Conservation (phyloP, 2,113 vertebrate genomes). For the Rousettus leschenaultii region DNA sequence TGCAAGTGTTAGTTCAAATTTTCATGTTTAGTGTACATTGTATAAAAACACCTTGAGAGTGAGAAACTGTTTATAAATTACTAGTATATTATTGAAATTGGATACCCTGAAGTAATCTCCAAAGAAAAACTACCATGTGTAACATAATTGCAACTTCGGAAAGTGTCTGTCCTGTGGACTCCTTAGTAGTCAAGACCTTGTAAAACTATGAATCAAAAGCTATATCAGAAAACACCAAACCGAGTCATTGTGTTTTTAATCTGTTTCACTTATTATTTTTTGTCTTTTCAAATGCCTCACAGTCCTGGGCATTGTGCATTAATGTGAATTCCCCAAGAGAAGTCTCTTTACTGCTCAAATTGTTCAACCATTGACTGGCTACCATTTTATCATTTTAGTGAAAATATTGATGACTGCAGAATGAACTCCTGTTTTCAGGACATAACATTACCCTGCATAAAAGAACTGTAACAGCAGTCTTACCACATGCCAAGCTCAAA, state of each 20-base stretch:
- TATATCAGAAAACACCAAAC: neutral
- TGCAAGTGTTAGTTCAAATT: neutral
- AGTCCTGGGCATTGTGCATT: neutral
- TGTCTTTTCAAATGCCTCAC: neutral
- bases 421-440: neutral
- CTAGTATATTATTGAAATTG: neutral
- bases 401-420: constrained; percentile 13
- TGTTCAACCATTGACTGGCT: neutral
- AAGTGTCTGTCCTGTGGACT: neutral
- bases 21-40: neutral
- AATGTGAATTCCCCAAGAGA: neutral
- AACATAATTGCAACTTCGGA: neutral
- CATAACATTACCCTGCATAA: constrained; percentile 3
- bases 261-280: neutral
- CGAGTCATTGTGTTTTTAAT: neutral
- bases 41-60: neutral
- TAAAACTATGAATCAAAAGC: neutral
- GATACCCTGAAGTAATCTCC: neutral
- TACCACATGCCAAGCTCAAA: neutral
- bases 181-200: neutral
- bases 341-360: neutral
- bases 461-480: neutral
- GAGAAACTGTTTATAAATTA: neutral
- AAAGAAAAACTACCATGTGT: neutral
- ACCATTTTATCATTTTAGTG: constrained; percentile 27